Evolutionary conservation across 2,888 invertebrate genomes (phyloP), one percentile per base, ranked within the genome.

Genomic region (Iselma pallidipennis): DNA sequence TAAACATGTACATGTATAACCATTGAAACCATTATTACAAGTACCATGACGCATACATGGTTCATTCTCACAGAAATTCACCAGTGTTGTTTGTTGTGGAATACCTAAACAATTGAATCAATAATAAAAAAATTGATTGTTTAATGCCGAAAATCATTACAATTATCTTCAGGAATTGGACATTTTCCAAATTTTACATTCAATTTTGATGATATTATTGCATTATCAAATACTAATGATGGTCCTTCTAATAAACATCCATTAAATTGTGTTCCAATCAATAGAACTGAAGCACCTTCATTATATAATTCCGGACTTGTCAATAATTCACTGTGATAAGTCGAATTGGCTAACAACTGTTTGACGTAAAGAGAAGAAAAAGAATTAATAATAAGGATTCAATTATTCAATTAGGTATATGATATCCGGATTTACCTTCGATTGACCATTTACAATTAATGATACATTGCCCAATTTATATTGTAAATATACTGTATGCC

Each of bases 241-340:
- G 94, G 94, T 0, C 94, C 94, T 83, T 94, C 92, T 72, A 90
- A 86, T 64, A 95, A 85, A 80, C 95, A 95, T 66, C 94, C 95
- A 74, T 88, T 88, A 83, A 92, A 94, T 71, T 89, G 87, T 78
- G 90, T 90, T 51, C 94, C 94, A 65, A 95, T 88, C 67, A 91
- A 87, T 71, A 94, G 83, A 66, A 90, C 88, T 12, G 90, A 89
- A 23, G 90, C 89, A 67, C 89, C 89, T 71, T 87, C 88, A 70
- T 89, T 88, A 79, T 90, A 88, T 70, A 90, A 83, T 73, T 89
- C 89, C 68, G 90, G 88, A 70, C 89, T 88, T 25, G 87, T 86
- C 66, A 94, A 83, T 71, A 94, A 85, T 75, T 91, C 90, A 49
- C 87, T 86, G 81, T 91, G 91, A 83, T 89, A 91, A 1, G 91